A percentile compares a stretch with the other conserved stretches of the same genome.
Conservation (phyloP, 2,113 vertebrate species). For the Vulpes vulpes region DNA sequence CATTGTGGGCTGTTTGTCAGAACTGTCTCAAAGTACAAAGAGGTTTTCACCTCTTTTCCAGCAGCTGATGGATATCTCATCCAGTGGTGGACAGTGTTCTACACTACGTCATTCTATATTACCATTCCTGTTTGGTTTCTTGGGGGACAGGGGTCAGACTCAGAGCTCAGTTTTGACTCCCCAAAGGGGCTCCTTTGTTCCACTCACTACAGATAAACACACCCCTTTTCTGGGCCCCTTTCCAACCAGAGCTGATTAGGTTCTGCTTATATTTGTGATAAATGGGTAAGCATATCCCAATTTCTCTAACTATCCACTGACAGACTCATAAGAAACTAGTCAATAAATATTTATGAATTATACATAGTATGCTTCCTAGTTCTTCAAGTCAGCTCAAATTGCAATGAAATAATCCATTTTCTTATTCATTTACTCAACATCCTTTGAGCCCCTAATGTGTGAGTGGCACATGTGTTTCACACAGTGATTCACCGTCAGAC, state of each 20-base stretch:
- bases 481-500: background rate
- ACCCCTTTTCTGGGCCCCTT: background rate
- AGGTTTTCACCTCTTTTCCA: background rate
- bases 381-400: background rate
- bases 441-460: background rate
- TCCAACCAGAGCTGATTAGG: background rate
- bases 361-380: background rate
- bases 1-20: background rate
- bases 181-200: background rate
- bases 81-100: background rate
- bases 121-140: slow-evolving; percentile 49
- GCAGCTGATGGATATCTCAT: slow-evolving; percentile 40
- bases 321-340: background rate
- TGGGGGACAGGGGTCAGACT: background rate
- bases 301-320: background rate
- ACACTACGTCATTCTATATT: slow-evolving; percentile 10
- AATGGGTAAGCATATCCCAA: slow-evolving; percentile 21
- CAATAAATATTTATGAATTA: slow-evolving; percentile 1
- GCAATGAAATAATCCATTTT: background rate
- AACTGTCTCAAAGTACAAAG: slow-evolving; percentile 29
- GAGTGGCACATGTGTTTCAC: background rate
- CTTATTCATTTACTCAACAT: background rate
- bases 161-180: slow-evolving; percentile 33
- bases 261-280: slow-evolving; percentile 49
- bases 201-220: background rate